These are phyloP conservation scores for Eupelmus urozonus DNA, from an alignment of 2,888 invertebrate genomes.

Conservation along the genomic window DNA sequence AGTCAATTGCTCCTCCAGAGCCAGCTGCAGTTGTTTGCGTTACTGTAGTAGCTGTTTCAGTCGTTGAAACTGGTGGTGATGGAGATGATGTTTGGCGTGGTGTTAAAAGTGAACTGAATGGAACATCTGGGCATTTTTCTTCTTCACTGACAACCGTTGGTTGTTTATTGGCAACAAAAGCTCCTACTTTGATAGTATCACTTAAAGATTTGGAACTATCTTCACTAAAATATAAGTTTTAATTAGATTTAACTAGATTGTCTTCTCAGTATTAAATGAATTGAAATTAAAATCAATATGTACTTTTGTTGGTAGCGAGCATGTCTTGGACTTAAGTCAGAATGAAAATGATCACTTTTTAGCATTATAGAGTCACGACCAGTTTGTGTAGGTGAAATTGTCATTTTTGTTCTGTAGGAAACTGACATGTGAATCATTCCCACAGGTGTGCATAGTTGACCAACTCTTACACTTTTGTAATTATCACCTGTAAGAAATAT, in stretches of 20 bases:
- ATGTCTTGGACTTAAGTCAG: conserved; percentile 85
- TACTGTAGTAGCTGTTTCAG: conserved; percentile 62
- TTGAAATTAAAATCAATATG: no score
- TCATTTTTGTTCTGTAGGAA: conserved; percentile 93
- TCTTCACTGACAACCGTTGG: conserved; percentile 79
- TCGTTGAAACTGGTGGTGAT: conserved; percentile 68
- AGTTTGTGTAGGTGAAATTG: conserved; percentile 89
- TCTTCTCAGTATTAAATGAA: no score
- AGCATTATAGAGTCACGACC: conserved; percentile 88
- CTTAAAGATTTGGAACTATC: conserved; percentile 84
- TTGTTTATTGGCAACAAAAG: conserved; percentile 86
- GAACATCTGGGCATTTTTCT: conserved; percentile 81
- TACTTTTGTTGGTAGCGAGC: conserved; percentile 82
- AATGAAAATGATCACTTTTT: conserved; percentile 93
- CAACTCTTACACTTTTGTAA: conserved; percentile 88
- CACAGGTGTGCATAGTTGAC: conserved; percentile 91
- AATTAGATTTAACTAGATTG: conserved; percentile 45
- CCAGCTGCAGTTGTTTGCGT: conserved; percentile 54
- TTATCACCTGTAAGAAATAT: conserved; percentile 83
- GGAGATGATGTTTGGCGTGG: conserved; percentile 75
- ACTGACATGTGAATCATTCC: conserved; percentile 91
- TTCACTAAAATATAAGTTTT: conserved; percentile 77
- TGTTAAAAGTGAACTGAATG: conserved; percentile 81
- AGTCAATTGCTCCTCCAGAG: conserved; percentile 62
- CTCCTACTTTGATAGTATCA: conserved; percentile 86